Conservation (phyloP, 2,113 vertebrate species). For the Callaeas wilsoni region DNA sequence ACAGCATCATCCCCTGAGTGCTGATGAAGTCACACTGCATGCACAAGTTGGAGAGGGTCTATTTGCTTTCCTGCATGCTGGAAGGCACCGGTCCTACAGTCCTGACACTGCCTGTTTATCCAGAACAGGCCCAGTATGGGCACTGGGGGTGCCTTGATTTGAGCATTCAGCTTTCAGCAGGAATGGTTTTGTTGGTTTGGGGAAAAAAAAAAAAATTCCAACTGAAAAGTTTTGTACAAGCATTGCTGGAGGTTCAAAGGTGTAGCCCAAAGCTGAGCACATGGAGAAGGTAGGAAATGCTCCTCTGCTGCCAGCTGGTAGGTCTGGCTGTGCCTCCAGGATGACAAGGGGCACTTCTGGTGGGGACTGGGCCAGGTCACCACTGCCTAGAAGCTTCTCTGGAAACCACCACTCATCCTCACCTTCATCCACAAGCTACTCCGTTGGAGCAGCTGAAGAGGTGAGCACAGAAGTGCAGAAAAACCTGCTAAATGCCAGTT, state of each 20-base stretch:
- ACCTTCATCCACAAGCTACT: not conserved
- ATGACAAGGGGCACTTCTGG: no score
- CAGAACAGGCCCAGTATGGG: not conserved
- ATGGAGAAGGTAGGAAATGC: accelerated
- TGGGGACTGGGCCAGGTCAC: not conserved
- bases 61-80: not conserved
- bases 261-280: not conserved
- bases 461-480: not conserved
- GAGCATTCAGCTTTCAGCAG: not conserved
- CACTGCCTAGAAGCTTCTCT: not conserved
- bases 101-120: not conserved
- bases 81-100: not conserved
- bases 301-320: not conserved
- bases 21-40: not conserved
- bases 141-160: not conserved
- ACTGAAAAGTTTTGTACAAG: accelerated
- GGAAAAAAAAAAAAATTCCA: no score
- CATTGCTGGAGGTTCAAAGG: not conserved
- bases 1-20: not conserved
- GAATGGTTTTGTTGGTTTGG: not conserved
- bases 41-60: not conserved
- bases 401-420: not conserved
- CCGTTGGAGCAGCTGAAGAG: not conserved
- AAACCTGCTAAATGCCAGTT: not conserved
- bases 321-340: not conserved